A percentile compares a stretch with the other conserved stretches of the same genome.
These are phyloP conservation scores for Eurosta solidaginis DNA, from an alignment of 1,140 invertebrate genomes.

Conservation along the genomic window DNA sequence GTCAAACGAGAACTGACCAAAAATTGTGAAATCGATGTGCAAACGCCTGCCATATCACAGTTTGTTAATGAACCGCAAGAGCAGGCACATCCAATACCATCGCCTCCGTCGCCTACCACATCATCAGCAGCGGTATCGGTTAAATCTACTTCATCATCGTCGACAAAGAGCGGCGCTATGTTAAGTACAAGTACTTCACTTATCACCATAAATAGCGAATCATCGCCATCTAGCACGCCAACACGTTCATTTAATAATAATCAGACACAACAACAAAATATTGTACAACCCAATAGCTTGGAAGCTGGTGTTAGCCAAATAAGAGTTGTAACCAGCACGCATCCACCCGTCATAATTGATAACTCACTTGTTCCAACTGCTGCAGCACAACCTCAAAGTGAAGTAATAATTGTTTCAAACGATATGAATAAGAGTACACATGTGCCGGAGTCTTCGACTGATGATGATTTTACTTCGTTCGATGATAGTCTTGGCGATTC, in stretches of 20 bases:
- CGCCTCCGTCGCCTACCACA: constrained; percentile 60
- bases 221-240: constrained; percentile 37
- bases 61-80: neutral
- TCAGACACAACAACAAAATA: constrained; percentile 37
- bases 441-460: constrained; percentile 68
- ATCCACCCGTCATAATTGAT: constrained; percentile 76
- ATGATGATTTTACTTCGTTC: constrained; percentile 73
- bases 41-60: neutral
- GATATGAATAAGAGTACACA: constrained; percentile 64
- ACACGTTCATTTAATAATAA: constrained; percentile 26
- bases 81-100: constrained; percentile 47
- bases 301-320: constrained; percentile 75
- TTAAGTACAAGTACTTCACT: constrained; percentile 52
- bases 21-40: neutral
- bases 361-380: constrained; percentile 48
- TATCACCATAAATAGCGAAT: constrained; percentile 56
- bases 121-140: constrained; percentile 51
- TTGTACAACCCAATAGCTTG: constrained; percentile 69
- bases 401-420: constrained; percentile 54
- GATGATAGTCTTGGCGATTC: constrained; percentile 76
- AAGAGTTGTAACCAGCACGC: constrained; percentile 78
- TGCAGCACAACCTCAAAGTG: constrained; percentile 57
- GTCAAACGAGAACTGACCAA: neutral
- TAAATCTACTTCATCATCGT: constrained; percentile 45
- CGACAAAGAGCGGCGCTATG: constrained; percentile 34